A percentile compares a stretch with the other conserved stretches of the same genome.
phyloP scores from a whole-genome alignment of 2,113 vertebrate genomes.

The Varanus salvator region DNA sequence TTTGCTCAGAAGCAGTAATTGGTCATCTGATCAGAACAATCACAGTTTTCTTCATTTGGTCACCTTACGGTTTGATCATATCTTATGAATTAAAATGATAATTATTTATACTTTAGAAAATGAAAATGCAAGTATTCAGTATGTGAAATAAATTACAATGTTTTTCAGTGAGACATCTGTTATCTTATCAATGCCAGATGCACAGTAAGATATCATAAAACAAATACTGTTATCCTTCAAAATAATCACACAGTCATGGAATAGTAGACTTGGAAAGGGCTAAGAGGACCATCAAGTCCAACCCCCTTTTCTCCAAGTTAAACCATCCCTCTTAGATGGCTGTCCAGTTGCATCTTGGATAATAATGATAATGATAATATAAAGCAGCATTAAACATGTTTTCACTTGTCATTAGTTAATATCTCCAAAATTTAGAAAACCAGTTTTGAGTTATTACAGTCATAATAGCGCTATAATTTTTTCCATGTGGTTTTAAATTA shows the following conservation, averaged over 20 bases:
- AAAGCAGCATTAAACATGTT: background rate
- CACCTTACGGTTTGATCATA: slow-evolving; percentile 24
- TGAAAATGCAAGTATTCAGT: background rate
- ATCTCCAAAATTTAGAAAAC: slow-evolving; percentile 17
- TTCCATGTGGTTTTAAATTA: background rate
- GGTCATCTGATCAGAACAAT: background rate
- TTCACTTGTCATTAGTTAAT: background rate
- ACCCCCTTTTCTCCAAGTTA: too few relatives aligned
- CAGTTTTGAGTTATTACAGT: slow-evolving; percentile 3
- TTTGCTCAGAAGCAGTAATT: slow-evolving; percentile 28
- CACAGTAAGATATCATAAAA: background rate
- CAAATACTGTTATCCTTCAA: background rate
- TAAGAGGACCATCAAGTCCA: too few relatives aligned
- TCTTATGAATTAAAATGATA: slow-evolving; percentile 5
- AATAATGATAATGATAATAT: background rate
- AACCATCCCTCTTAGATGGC: too few relatives aligned
- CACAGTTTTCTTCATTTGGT: slow-evolving; percentile 5
- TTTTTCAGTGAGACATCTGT: background rate
- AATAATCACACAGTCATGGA: background rate
- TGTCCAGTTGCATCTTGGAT: too few relatives aligned
- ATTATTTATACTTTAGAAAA: slow-evolving; percentile 32
- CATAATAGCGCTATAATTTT: slow-evolving; percentile 24
- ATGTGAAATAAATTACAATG: background rate
- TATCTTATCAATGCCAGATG: background rate
- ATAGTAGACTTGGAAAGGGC: too few relatives aligned